Base-by-base conservation (phyloP, 2,888 invertebrate genomes). In the Druceiella hillmani region DNA sequence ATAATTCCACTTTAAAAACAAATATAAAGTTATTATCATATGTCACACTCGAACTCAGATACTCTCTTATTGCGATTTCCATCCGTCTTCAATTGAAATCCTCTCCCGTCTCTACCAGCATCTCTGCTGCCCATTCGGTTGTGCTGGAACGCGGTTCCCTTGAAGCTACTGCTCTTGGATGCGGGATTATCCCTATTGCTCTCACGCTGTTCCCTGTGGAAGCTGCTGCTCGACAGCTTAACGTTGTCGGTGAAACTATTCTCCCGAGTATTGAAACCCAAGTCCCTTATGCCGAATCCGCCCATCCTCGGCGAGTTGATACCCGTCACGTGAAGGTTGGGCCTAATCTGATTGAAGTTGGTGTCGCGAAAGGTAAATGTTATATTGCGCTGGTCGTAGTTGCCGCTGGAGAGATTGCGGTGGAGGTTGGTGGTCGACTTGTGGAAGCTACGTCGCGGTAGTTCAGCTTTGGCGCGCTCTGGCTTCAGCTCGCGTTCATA, bases 1-100 rank as follows among this genome's bases (percentile, higher is more conserved):
- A n/a, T n/a, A n/a, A n/a, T n/a, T n/a, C n/a, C n/a, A n/a, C n/a
- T n/a, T n/a, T n/a, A n/a, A n/a, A n/a, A n/a, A n/a, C n/a, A n/a
- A n/a, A n/a, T n/a, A n/a, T n/a, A n/a, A n/a, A 5, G 11, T 11
- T 27, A 27, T 38, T 13, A 25, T 52, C 58, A 69, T 56, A 79
- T 79, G 59, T 79, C 78, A 56, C 79, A 79, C 56, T 79, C 79
- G 51, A 79, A 79, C 55, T 79, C 78, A 3, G 78, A 66, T 40
- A 79, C 77, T 52, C 79, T 67, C 43, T 72, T 72, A 52, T 65
- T 72, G 17, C 44, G 32, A 17, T 68, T 58, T n/a, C 70, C 69
- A 30, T 70, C 72, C 9, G 68, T 63, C 24, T 64, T 58, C 55
- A 66, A 56, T 50, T 69, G 66, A 40, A 70, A 71, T 17, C 69